Conservation (phyloP, 2,113 vertebrate species). For the Lampris megalopsis region DNA sequence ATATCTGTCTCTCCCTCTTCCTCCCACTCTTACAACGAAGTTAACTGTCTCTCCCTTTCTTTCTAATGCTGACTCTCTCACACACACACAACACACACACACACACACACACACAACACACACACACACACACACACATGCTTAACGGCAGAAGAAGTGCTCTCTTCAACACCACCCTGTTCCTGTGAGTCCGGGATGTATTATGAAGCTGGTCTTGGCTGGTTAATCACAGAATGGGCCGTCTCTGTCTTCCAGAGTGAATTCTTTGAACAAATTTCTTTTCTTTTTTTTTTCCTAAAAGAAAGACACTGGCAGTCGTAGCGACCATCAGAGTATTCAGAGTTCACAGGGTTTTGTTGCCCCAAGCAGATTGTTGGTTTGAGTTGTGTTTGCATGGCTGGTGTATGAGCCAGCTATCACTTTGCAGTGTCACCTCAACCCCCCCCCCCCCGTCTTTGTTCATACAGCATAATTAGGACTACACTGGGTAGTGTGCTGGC, state of each 20-base stretch:
- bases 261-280: neutral
- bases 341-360: conserved; percentile 21
- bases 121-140: no score
- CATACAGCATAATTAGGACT: conserved; percentile 45
- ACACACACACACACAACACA: no score
- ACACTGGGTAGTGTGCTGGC: conserved; percentile 33
- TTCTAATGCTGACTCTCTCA: no score
- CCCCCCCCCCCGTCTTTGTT: neutral
- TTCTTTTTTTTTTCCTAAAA: neutral
- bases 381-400: conserved; percentile 40
- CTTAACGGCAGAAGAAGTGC: neutral
- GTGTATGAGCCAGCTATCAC: conserved; percentile 28
- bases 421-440: no score
- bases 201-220: conserved; percentile 37
- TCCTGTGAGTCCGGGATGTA: conserved; percentile 56
- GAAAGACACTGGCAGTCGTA: conserved; percentile 57
- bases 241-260: conserved; percentile 33
- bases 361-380: conserved; percentile 26
- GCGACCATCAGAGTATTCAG: conserved; percentile 38
- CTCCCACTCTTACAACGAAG: no score
- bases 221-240: conserved; percentile 70
- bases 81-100: no score
- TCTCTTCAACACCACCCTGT: neutral
- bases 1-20: no score
- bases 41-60: no score